Base-by-base conservation (phyloP, 2,113 vertebrate species). In the Hippocampus guttulatus region DNA sequence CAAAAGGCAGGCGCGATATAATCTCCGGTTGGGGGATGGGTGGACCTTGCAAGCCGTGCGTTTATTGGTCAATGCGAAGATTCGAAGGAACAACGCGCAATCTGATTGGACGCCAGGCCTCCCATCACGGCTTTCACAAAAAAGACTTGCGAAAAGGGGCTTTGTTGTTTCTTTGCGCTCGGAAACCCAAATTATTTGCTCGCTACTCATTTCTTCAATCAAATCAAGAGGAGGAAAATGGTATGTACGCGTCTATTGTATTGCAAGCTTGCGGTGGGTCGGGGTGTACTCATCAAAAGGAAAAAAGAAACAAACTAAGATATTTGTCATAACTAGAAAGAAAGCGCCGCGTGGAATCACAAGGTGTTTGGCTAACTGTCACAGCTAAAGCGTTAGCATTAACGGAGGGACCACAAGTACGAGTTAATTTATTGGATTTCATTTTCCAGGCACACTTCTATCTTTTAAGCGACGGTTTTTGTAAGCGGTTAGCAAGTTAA, bases 121-220 rank as follows among this genome's bases (percentile, higher is more conserved):
- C 80, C 89, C 86, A 88, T 84, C 83, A 88, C 83, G 89, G 75
- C 77, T 86, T 78, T 81, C 77, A 79, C 74, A 81, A 75, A 87
- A 81, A 85, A 85, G 87, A 80, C 81, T 90, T 81, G 77, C 84
- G 67, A 86, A 87, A 61, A 61, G 27, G 75, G 88, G 91, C 74
- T 91, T 91, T 93, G 92, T 92, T 93, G 91, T 93, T 91, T 92
- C 91, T 93, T 75, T 84, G 88, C 83, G 88, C 88, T 88, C 84
- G 77, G 83, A 86, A 88, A 81, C 84, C 77, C 76, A 88, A 89
- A 87, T 88, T 90, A 80, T 87, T 89, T 87, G 80, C 71, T 74
- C 78, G 78, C 77, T 71, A 54, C 80, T 84, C 75, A 69, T 61
- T 81, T 88, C 79, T 76, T 43, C 78, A 84, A 78, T 89, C 79